These are phyloP conservation scores for Cairina moschata DNA, from an alignment of 2,113 vertebrate species.

Conservation along the genomic window DNA sequence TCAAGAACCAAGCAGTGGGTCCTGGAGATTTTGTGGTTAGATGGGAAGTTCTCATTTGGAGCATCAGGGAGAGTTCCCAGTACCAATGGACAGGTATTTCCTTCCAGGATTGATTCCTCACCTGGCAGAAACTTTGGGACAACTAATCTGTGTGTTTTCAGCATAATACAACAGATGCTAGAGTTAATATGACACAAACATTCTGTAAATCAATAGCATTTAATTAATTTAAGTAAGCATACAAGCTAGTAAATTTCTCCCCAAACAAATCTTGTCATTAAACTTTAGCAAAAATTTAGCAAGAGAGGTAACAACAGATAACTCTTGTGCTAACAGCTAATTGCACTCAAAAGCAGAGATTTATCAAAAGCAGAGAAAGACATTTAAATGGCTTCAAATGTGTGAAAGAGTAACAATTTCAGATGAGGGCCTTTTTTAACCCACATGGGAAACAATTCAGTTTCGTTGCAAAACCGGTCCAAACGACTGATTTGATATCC, in stretches of 20 bases:
- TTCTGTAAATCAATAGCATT: background rate
- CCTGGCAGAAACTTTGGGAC: background rate
- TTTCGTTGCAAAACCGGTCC: background rate
- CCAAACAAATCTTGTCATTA: background rate
- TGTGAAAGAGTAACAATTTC: background rate
- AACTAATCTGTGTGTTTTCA: background rate
- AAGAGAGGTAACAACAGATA: background rate
- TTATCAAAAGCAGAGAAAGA: background rate
- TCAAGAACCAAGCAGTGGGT: background rate
- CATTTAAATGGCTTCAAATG: background rate
- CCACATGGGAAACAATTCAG: accelerated
- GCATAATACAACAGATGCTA: background rate
- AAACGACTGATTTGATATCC: background rate
- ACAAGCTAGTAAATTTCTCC: background rate
- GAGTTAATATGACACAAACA: background rate
- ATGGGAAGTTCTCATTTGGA: background rate
- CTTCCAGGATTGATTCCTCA: background rate
- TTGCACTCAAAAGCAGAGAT: background rate
- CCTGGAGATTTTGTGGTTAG: background rate
- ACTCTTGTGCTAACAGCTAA: background rate
- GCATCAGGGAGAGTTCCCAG: background rate
- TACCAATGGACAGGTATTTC: background rate
- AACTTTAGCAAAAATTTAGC: background rate
- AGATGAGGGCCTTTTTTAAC: background rate
- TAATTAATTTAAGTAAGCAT: background rate